Evolutionary conservation across 2,888 invertebrate species (phyloP).

Genomic region (Silvanus unidentatus): DNA sequence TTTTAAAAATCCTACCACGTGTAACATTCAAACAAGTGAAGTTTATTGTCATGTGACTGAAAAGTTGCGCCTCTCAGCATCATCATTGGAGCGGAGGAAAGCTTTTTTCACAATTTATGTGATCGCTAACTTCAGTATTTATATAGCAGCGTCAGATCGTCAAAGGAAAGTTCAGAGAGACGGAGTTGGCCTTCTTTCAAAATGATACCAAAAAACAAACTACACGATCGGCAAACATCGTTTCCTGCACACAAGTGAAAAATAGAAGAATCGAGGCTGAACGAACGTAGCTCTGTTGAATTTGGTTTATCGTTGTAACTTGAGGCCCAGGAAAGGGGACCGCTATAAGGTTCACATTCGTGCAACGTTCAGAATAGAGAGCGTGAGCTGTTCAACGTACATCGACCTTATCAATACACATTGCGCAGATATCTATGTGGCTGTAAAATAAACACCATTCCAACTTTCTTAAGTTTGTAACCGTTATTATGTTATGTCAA

Average conservation of each 20-base stretch:
- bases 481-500: conserved; percentile 21
- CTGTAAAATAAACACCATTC: conserved; percentile 38
- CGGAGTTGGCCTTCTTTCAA: conserved; percentile 41
- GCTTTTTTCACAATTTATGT: conserved; percentile 22
- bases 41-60: conserved; percentile 29
- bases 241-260: conserved; percentile 9
- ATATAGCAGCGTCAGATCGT: conserved; percentile 37
- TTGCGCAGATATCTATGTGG: conserved; percentile 35
- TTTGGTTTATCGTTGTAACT: conserved; percentile 36
- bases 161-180: conserved; percentile 40
- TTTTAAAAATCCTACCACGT: no score
- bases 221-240: conserved; percentile 20
- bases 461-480: conserved; percentile 36
- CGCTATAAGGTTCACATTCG: conserved; percentile 27
- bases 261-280: conserved; percentile 3
- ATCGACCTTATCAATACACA: conserved; percentile 29
- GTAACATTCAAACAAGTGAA: conserved; percentile 40
- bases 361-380: conserved; percentile 14
- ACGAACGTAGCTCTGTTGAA: conserved; percentile 5
- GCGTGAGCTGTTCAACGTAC: conserved; percentile 4
- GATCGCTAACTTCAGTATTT: conserved; percentile 35
- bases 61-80: conserved; percentile 37
- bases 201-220: background rate
- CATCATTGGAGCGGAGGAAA: conserved; percentile 26
- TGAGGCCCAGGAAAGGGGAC: conserved; percentile 43